These are phyloP conservation scores for Meriones psammophilus DNA, from an alignment of 2,797 vertebrate species.

Conservation along the genomic window DNA sequence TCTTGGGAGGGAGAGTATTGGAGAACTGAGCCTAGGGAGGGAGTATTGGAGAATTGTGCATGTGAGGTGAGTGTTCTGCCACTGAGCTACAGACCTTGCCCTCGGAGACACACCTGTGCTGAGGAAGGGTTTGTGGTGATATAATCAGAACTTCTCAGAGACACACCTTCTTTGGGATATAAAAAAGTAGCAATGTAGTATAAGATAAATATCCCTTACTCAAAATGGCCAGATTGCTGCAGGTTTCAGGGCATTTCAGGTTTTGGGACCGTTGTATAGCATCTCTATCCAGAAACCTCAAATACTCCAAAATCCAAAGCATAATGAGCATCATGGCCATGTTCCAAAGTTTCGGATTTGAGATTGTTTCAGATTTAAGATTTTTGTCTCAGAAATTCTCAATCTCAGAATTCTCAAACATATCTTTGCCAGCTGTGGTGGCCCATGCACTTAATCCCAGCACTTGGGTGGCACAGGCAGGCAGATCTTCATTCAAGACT, in stretches of 20 bases:
- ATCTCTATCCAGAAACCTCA: background rate
- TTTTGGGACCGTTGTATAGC: background rate
- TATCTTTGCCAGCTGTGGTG: too few species aligned
- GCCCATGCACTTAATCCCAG: too few species aligned
- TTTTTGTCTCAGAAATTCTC: background rate
- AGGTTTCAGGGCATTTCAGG: background rate
- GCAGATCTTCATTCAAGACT: too few species aligned
- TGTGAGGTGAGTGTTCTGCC: background rate
- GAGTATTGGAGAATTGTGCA: background rate
- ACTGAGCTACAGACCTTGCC: background rate
- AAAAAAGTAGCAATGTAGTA: constrained; percentile 36
- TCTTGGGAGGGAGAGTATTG: background rate
- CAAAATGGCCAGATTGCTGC: background rate
- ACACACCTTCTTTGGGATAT: background rate
- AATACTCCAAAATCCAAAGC: background rate
- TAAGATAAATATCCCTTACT: background rate
- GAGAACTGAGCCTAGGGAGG: background rate
- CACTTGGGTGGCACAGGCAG: too few species aligned
- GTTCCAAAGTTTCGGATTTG: too few species aligned
- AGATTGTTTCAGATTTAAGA: background rate
- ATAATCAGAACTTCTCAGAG: constrained; percentile 11
- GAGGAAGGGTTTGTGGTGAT: constrained; percentile 19
- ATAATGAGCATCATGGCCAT: background rate
- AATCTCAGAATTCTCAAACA: too few species aligned
- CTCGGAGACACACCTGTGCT: background rate